phyloP scores from a whole-genome alignment of 1,140 invertebrate species.

The Procambarus clarkii region DNA sequence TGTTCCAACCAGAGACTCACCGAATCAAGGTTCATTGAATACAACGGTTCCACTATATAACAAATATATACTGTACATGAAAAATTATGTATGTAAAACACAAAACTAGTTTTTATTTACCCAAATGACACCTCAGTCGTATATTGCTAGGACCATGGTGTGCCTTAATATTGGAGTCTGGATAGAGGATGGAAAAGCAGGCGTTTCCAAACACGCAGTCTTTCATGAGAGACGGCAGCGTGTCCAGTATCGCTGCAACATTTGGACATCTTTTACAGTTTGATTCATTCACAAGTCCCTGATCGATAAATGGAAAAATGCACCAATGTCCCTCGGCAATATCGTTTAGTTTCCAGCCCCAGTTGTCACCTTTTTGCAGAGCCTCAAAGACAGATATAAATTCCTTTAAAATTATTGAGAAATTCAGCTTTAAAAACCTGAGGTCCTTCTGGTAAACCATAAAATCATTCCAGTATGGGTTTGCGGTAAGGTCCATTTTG shows the following conservation, averaged over 20 bases:
- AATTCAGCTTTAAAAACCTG: conserved; percentile 49
- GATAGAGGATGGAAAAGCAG: conserved; percentile 52
- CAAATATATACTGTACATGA: no score
- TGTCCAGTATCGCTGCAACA: conserved; percentile 17
- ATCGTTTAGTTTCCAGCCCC: conserved; percentile 60
- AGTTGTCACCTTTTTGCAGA: conserved; percentile 27
- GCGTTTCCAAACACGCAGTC: conserved; percentile 65
- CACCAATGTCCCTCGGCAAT: conserved; percentile 62
- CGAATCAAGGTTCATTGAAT: no score
- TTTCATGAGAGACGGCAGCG: conserved; percentile 53
- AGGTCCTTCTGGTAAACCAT: conserved; percentile 21
- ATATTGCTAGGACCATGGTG: conserved; percentile 57
- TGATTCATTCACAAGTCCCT: conserved; percentile 23
- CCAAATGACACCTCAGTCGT: conserved; percentile 56
- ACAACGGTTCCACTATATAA: no score
- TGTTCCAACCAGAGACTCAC: no score
- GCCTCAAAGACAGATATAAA: conserved; percentile 38
- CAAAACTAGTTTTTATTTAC: not conserved
- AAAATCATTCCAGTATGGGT: conserved; percentile 44
- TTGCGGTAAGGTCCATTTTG: conserved; percentile 48
- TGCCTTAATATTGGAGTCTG: conserved; percentile 48
- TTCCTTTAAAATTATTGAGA: conserved; percentile 49
- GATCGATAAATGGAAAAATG: conserved; percentile 61
- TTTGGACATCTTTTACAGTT: conserved; percentile 53
- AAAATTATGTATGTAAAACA: not conserved